Percentiles rank a stretch among this genome's conserved stretches.
Conservation (phyloP, 2,888 invertebrate species). For the Cephus spinipes region DNA sequence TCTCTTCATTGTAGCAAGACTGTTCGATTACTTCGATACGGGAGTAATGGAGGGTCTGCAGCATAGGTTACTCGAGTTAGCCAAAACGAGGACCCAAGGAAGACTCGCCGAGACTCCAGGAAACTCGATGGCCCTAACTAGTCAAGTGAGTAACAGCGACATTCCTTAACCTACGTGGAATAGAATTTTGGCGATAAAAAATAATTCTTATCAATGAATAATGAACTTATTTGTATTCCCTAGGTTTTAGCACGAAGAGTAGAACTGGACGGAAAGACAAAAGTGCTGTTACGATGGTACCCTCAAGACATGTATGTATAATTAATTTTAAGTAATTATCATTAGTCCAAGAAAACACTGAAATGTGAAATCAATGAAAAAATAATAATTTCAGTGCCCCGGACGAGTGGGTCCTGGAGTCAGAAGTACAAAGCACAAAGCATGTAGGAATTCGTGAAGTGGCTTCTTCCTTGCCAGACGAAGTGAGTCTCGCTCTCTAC, state of each 20-base stretch:
- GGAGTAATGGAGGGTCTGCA: constrained; percentile 94
- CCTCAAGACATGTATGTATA: constrained; percentile 87
- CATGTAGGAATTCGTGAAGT: constrained; percentile 57
- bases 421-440: constrained; percentile 64
- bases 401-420: constrained; percentile 87
- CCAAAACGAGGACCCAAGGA: constrained; percentile 72
- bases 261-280: constrained; percentile 74
- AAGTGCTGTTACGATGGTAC: constrained; percentile 85
- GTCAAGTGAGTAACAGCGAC: constrained; percentile 68
- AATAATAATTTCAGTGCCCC: constrained; percentile 74
- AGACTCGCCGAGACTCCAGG: constrained; percentile 74
- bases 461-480: constrained; percentile 47
- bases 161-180: neutral
- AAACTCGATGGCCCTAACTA: constrained; percentile 79
- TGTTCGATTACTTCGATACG: constrained; percentile 94
- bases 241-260: constrained; percentile 76
- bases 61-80: constrained; percentile 78
- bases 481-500: constrained; percentile 52
- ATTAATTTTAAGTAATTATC: constrained; percentile 7
- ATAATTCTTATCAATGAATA: constrained; percentile 9
- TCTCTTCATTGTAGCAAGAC: constrained; percentile 77
- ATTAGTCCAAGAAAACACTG: neutral
- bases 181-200: constrained; percentile 1
- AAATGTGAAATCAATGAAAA: neutral
- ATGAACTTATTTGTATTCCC: constrained; percentile 2